Evolutionary conservation across 1,140 invertebrate genomes (phyloP).

Genomic region (Aradophagus sp.): DNA sequence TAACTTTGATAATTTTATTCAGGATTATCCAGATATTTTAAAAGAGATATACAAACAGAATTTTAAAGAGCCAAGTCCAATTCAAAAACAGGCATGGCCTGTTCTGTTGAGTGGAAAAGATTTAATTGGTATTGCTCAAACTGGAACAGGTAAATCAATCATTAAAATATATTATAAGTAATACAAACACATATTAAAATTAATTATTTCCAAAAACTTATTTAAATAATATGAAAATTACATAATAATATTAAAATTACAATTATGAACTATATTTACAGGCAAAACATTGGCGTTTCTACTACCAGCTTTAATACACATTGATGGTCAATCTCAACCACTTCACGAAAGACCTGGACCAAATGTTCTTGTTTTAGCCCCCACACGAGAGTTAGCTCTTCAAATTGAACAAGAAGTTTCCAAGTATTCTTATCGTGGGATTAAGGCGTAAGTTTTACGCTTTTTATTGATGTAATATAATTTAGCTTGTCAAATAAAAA

Average conservation of each 20-base stretch:
- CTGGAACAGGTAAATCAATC: slow-evolving; percentile 85
- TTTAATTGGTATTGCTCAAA: slow-evolving; percentile 95
- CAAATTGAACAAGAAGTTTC: slow-evolving; percentile 93
- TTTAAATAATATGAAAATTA: too few relatives aligned
- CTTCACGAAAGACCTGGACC: slow-evolving; percentile 83
- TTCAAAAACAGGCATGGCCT: slow-evolving; percentile 94
- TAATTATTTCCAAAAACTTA: too few relatives aligned
- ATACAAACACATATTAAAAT: slow-evolving; percentile 12
- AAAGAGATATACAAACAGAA: slow-evolving; percentile 87
- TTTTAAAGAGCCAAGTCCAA: slow-evolving; percentile 90
- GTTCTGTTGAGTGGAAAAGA: slow-evolving; percentile 88
- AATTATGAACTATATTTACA: too few relatives aligned
- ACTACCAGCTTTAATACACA: slow-evolving; percentile 92
- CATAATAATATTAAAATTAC: slow-evolving; percentile 7
- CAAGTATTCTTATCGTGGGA: slow-evolving; percentile 89
- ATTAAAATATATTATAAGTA: slow-evolving; percentile 58
- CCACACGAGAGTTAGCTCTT: slow-evolving; percentile 91
- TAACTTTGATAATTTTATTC: slow-evolving; percentile 26
- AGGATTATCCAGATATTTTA: slow-evolving; percentile 87
- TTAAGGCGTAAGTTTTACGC: slow-evolving; percentile 81
- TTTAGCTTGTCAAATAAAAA: too few relatives aligned
- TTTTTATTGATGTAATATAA: too few relatives aligned
- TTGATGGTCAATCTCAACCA: slow-evolving; percentile 84
- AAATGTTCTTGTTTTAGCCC: slow-evolving; percentile 90
- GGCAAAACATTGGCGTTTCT: slow-evolving; percentile 93